These are phyloP conservation scores for Chaetodon auriga DNA, from an alignment of 2,113 vertebrate genomes.

Conservation along the genomic window DNA sequence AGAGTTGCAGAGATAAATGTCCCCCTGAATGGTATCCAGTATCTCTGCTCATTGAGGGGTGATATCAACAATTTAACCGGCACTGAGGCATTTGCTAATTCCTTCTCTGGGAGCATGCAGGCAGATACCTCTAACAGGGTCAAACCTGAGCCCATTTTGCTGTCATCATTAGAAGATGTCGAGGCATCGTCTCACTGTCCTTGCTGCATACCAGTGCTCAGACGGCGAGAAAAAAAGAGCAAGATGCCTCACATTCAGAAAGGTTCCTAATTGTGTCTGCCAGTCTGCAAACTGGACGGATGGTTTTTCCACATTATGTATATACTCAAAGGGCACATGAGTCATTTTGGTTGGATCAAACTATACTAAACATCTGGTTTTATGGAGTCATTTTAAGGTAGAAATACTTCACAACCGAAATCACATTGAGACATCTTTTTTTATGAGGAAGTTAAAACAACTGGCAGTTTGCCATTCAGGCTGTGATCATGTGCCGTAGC, in stretches of 20 bases:
- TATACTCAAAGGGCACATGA: neutral
- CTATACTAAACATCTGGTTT: neutral
- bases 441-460: constrained; percentile 25
- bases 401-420: neutral
- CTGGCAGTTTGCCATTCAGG: constrained; percentile 23
- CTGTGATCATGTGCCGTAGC: constrained; percentile 56
- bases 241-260: constrained; percentile 39
- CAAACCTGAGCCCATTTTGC: neutral
- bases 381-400: neutral
- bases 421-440: neutral
- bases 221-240: constrained; percentile 40
- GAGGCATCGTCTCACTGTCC: neutral
- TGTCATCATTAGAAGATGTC: constrained; percentile 36
- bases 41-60: neutral
- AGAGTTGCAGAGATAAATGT: constrained; percentile 2
- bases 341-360: neutral
- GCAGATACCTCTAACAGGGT: neutral
- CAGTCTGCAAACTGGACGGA: neutral
- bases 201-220: constrained; percentile 40
- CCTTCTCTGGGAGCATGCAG: neutral
- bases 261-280: constrained; percentile 11
- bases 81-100: constrained; percentile 20
- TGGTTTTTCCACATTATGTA: constrained; percentile 40
- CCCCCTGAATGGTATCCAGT: neutral
- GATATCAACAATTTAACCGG: neutral